A percentile compares a stretch with the other conserved stretches of the same genome.
phyloP scores from a whole-genome alignment of 2,888 invertebrate species.

The Netelia virgata region DNA sequence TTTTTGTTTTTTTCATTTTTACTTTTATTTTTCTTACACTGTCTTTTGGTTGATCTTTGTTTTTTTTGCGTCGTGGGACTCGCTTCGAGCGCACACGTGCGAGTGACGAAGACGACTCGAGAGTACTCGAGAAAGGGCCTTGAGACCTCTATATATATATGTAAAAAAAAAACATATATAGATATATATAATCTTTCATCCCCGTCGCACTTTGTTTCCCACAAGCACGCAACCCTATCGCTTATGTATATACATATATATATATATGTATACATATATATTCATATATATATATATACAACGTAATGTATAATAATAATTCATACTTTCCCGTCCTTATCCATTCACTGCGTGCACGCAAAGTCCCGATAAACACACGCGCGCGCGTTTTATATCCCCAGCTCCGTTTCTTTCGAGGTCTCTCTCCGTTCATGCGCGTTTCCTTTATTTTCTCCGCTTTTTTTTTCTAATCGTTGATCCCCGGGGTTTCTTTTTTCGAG shows the following conservation, averaged over 20 bases:
- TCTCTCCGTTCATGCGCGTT: slow-evolving; percentile 42
- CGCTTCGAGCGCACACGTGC: slow-evolving; percentile 65
- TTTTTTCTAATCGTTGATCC: slow-evolving; percentile 22
- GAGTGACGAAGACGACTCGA: slow-evolving; percentile 63
- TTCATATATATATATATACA: slow-evolving; percentile 18
- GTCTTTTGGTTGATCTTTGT: neutral
- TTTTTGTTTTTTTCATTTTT: neutral
- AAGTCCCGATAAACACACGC: slow-evolving; percentile 56
- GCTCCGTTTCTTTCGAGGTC: slow-evolving; percentile 53
- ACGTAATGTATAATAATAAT: slow-evolving; percentile 64
- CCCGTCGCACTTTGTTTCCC: slow-evolving; percentile 66
- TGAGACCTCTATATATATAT: slow-evolving; percentile 42
- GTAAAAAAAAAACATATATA: slow-evolving; percentile 11
- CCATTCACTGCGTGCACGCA: slow-evolving; percentile 66
- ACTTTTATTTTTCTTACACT: neutral
- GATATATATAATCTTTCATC: slow-evolving; percentile 46
- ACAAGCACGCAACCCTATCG: slow-evolving; percentile 64
- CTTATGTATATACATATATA: slow-evolving; percentile 27
- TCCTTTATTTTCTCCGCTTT: slow-evolving; percentile 30
- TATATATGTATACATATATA: neutral
- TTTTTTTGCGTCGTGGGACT: slow-evolving; percentile 53
- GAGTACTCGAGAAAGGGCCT: slow-evolving; percentile 65
- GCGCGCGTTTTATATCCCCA: slow-evolving; percentile 57
- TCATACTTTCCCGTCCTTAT: slow-evolving; percentile 53
- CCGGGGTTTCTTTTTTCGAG: slow-evolving; percentile 8